These are phyloP conservation scores for Taeniopygia guttata DNA, from an alignment of 2,797 vertebrate genomes.

Conservation along the genomic window DNA sequence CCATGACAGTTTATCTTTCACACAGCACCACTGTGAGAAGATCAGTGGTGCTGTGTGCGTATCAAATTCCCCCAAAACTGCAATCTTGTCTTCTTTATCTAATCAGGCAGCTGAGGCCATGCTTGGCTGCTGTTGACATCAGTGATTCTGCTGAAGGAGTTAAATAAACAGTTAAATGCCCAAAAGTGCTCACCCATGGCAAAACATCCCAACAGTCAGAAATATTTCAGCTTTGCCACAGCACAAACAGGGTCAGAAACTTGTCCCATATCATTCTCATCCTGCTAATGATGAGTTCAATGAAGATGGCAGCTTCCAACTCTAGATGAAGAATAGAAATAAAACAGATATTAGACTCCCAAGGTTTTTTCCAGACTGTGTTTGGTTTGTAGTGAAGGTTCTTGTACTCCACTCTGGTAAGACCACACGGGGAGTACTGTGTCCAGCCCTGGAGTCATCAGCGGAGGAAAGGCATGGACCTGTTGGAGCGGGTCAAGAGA, in stretches of 20 bases:
- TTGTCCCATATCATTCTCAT: not conserved
- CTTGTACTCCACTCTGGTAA: not conserved
- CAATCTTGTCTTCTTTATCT: not conserved
- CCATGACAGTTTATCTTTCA: not conserved
- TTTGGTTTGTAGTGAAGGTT: not conserved
- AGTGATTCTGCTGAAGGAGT: not conserved
- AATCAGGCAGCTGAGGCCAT: not conserved
- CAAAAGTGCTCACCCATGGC: not conserved
- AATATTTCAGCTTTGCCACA: not conserved
- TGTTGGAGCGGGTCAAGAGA: not conserved
- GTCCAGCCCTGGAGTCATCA: not conserved
- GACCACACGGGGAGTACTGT: rapidly evolving
- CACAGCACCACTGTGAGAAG: not conserved
- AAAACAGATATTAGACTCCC: not conserved
- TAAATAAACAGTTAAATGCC: not conserved
- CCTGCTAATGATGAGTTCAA: not conserved
- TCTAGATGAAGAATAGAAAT: not conserved
- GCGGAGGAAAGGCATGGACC: rapidly evolving
- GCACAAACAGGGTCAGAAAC: not conserved
- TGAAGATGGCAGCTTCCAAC: not conserved
- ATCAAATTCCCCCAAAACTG: not conserved
- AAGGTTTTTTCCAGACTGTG: not conserved
- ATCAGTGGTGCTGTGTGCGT: not conserved
- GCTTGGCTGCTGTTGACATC: not conserved
- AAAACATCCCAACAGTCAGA: not conserved